Evolutionary conservation across 2,797 vertebrate genomes (phyloP).

Genomic region (Dallia pectoralis): DNA sequence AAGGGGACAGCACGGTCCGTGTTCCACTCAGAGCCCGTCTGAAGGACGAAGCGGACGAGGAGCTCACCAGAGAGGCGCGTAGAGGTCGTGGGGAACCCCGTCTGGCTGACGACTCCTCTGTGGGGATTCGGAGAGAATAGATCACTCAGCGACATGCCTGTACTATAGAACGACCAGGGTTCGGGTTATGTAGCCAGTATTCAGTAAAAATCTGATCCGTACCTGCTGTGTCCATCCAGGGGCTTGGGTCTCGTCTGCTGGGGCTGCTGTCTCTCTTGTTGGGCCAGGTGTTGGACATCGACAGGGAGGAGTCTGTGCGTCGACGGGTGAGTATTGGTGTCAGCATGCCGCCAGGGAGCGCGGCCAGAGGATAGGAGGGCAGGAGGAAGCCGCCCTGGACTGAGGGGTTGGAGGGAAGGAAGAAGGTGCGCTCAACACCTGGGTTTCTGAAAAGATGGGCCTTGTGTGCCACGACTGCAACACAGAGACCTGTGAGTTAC

Average conservation of each 20-base stretch:
- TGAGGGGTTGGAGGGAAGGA: conserved; percentile 64
- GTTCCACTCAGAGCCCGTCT: conserved; percentile 62
- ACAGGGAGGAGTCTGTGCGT: conserved; percentile 66
- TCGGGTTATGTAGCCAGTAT: not conserved
- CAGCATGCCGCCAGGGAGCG: conserved; percentile 72
- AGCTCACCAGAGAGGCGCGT: conserved; percentile 73
- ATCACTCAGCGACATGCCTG: not conserved
- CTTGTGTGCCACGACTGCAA: conserved; percentile 65
- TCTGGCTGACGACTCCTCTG: conserved; percentile 72
- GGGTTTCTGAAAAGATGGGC: conserved; percentile 70
- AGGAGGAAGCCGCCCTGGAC: conserved; percentile 76
- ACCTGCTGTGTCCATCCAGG: conserved; percentile 66
- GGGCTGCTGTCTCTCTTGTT: conserved; percentile 77
- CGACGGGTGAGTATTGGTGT: conserved; percentile 63
- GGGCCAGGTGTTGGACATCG: conserved; percentile 90
- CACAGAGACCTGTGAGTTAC: conserved; percentile 11
- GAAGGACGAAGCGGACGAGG: conserved; percentile 75
- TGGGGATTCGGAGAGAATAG: not conserved
- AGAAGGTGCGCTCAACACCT: conserved; percentile 71
- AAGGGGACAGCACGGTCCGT: conserved; percentile 69
- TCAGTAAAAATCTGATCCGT: conserved; percentile 20
- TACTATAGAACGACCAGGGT: not conserved
- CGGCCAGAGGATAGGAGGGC: conserved; percentile 81
- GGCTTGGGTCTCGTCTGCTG: conserved; percentile 66
- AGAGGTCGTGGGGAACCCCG: conserved; percentile 73